phyloP scores from a whole-genome alignment of 2,888 invertebrate genomes.

The Dysmachus trigonus region DNA sequence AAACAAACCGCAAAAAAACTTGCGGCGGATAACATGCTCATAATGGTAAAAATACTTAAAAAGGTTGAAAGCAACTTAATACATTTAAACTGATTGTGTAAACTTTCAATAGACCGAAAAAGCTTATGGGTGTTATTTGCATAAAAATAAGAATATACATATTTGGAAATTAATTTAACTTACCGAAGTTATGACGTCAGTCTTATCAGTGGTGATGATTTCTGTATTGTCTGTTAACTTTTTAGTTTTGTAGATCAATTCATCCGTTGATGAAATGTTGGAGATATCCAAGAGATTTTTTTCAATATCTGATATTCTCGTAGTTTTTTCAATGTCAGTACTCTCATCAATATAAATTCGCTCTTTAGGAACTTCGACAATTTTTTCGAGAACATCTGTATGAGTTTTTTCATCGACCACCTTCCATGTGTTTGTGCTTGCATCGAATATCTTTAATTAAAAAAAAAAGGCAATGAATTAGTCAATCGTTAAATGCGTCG shows the following conservation, averaged over 20 bases:
- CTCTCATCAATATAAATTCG: slow-evolving; percentile 62
- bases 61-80: not conserved
- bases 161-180: not conserved
- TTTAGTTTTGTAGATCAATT: slow-evolving; percentile 41
- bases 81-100: not conserved
- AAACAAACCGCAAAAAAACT: not conserved
- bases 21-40: not conserved
- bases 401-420: slow-evolving; percentile 63
- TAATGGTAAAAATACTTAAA: not conserved
- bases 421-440: slow-evolving; percentile 64
- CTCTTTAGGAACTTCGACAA: slow-evolving; percentile 62
- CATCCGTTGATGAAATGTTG: slow-evolving; percentile 44
- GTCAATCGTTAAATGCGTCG: not conserved
- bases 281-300: slow-evolving; percentile 16
- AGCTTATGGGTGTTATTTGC: not conserved
- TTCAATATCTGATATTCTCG: slow-evolving; percentile 44
- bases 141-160: not conserved
- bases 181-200: slow-evolving; percentile 30
- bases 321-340: slow-evolving; percentile 63
- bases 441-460: slow-evolving; percentile 61
- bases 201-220: slow-evolving; percentile 23
- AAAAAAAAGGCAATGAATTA: slow-evolving; percentile 40
- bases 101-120: not conserved
- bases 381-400: slow-evolving; percentile 65
- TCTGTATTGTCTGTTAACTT: not conserved